Evolutionary conservation across 2,797 vertebrate genomes (phyloP), one percentile per base, ranked within the genome.

Genomic region (Pangasius djambal): DNA sequence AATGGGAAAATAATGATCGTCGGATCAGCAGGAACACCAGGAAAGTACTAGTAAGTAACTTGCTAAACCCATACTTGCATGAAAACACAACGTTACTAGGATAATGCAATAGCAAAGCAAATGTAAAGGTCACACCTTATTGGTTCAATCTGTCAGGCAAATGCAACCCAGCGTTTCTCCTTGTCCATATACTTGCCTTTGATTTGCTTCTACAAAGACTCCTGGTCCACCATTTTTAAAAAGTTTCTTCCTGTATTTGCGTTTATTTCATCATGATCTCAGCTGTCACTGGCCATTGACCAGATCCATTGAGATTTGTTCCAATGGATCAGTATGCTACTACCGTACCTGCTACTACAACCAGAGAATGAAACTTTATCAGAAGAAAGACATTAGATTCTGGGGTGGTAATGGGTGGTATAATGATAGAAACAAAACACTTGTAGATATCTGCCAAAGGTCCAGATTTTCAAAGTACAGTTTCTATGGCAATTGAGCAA

Each of bases 401-500:
- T 77, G 48, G 5, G 28, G 6, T 52, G 48, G 25, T 6, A 34
- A 18, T 34, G 48, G 52, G 52, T 79, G 52, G 77, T 2, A 9
- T 34, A 34, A 57, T 18, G 9, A 57, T 57, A 81, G 50, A 34
- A 55, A 57, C 15, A 55, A 55, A 31, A 20, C n/a, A 34, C n/a
- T 34, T 31, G n/a, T 10, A 81, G 18, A 52, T 52, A 40, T 70
- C 31, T 70, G 67, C 31, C 67, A 70, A 72, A 20, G 18, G 9
- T 74, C 44, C 37, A 74, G 65, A 67, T 67, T 67, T 67, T 67
- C 65, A 69, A 69, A 34, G 72, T 75, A 44, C 72, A 25, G 40
- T 75, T 75, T 75, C 72, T 74, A 74, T 44, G 72, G 72, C 20
- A 9, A 74, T 75, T 48, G 40, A 75, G 40, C 72, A 75, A 75